Percentiles rank a stretch among this genome's conserved stretches.
phyloP scores from a whole-genome alignment of 2,888 invertebrate species.

The Cosmia pyralina region DNA sequence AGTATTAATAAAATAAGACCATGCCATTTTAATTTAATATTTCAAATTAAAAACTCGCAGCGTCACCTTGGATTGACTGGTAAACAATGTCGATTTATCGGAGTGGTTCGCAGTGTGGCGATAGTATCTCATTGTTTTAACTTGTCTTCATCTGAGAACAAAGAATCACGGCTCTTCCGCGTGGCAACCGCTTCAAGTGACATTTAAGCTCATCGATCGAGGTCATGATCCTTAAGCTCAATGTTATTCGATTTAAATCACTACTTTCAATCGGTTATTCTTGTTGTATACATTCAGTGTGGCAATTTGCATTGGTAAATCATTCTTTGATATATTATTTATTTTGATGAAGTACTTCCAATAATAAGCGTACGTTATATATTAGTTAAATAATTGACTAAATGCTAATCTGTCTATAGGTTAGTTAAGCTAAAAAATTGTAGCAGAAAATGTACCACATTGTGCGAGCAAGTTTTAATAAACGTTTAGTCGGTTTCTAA shows the following conservation, averaged over 20 bases:
- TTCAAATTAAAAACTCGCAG: slow-evolving; percentile 57
- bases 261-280: slow-evolving; percentile 57
- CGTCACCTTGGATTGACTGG: slow-evolving; percentile 61
- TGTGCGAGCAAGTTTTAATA: slow-evolving; percentile 71
- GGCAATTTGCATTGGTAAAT: slow-evolving; percentile 9
- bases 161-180: slow-evolving; percentile 84
- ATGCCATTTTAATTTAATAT: slow-evolving; percentile 66
- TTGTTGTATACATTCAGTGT: slow-evolving; percentile 15
- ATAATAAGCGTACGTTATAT: not conserved
- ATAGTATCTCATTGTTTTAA: slow-evolving; percentile 83
- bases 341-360: slow-evolving; percentile 6
- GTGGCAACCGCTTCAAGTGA: slow-evolving; percentile 85
- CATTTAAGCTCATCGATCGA: slow-evolving; percentile 88
- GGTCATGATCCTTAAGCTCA: slow-evolving; percentile 80
- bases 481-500: slow-evolving; percentile 83
- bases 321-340: slow-evolving; percentile 1
- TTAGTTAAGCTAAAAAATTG: slow-evolving; percentile 10
- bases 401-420: not conserved
- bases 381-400: not conserved
- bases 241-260: slow-evolving; percentile 67
- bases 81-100: slow-evolving; percentile 75
- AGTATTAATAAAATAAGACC: slow-evolving; percentile 21
- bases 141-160: slow-evolving; percentile 80
- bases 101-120: slow-evolving; percentile 75
- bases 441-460: slow-evolving; percentile 40